These are phyloP conservation scores for Drosophila bipectinata DNA, from an alignment of 1,140 invertebrate genomes.

Conservation along the genomic window DNA sequence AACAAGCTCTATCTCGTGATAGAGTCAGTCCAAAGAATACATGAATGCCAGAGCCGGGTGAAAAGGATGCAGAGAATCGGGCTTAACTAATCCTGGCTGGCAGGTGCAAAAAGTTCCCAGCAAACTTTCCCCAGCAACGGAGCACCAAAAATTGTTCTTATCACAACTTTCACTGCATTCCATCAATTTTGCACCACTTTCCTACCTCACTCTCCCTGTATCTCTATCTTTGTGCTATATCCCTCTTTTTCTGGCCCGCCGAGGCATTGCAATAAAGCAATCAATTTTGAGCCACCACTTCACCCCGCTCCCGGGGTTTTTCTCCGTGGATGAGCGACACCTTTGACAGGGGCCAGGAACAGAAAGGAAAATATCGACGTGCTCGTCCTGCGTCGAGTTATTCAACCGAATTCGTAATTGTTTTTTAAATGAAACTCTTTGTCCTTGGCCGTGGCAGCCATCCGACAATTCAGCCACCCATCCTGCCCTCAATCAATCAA, in stretches of 20 bases:
- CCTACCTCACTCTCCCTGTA: background rate
- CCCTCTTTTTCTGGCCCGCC: slow-evolving; percentile 5
- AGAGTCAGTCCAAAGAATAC: slow-evolving; percentile 12
- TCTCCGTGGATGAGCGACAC: slow-evolving; percentile 58
- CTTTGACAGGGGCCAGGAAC: slow-evolving; percentile 61
- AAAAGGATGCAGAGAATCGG: slow-evolving; percentile 8
- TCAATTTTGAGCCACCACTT: slow-evolving; percentile 57
- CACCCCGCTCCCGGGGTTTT: background rate
- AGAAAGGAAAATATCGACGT: slow-evolving; percentile 33
- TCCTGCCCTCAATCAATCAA: slow-evolving; percentile 5
- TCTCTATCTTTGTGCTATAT: background rate
- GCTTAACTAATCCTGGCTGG: slow-evolving; percentile 40
- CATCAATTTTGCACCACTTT: slow-evolving; percentile 61
- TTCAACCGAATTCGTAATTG: slow-evolving; percentile 65
- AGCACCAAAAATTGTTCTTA: slow-evolving; percentile 66
- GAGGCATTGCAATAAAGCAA: slow-evolving; percentile 70
- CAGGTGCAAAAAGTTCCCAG: slow-evolving; percentile 49
- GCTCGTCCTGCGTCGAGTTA: slow-evolving; percentile 21
- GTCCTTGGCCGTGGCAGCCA: slow-evolving; percentile 44
- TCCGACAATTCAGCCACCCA: slow-evolving; percentile 35
- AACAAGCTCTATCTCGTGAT: slow-evolving; percentile 17
- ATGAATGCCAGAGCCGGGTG: slow-evolving; percentile 25
- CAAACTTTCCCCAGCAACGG: slow-evolving; percentile 50
- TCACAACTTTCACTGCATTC: slow-evolving; percentile 60
- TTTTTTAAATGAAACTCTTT: slow-evolving; percentile 71